These are phyloP conservation scores for Camptogramma bilineatum DNA, from an alignment of 2,888 invertebrate genomes.

Conservation along the genomic window DNA sequence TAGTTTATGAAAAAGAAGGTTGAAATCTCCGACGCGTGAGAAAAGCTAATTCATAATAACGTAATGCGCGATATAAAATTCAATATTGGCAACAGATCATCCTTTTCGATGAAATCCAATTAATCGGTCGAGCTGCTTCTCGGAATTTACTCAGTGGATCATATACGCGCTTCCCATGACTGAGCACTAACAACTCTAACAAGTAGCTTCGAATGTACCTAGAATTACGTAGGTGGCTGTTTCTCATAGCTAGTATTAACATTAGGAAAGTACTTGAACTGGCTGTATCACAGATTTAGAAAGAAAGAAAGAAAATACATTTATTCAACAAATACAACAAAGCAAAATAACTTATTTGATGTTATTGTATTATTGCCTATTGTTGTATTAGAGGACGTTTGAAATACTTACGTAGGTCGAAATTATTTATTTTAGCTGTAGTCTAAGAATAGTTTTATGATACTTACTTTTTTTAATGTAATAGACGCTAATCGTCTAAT, in stretches of 20 bases:
- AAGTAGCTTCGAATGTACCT: neutral
- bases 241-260: neutral
- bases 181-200: conserved; percentile 28
- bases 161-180: conserved; percentile 22
- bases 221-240: conserved; percentile 11
- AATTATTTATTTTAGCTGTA: too few relatives aligned
- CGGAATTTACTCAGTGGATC: conserved; percentile 19
- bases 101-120: conserved; percentile 30
- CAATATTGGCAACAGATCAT: conserved; percentile 21
- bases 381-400: too few relatives aligned
- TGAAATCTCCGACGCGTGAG: neutral
- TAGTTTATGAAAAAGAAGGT: neutral
- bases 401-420: too few relatives aligned
- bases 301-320: too few relatives aligned
- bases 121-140: conserved; percentile 22
- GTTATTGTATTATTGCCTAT: too few relatives aligned
- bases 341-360: too few relatives aligned
- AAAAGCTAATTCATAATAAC: neutral
- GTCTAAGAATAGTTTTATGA: too few relatives aligned
- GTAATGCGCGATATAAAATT: conserved; percentile 10
- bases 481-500: too few relatives aligned
- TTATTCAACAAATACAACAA: too few relatives aligned
- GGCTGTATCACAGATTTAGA: neutral
- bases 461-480: too few relatives aligned
- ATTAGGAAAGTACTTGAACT: conserved; percentile 4